Evolutionary conservation across 1,140 invertebrate species (phyloP).

Genomic region (Popillia japonica): DNA sequence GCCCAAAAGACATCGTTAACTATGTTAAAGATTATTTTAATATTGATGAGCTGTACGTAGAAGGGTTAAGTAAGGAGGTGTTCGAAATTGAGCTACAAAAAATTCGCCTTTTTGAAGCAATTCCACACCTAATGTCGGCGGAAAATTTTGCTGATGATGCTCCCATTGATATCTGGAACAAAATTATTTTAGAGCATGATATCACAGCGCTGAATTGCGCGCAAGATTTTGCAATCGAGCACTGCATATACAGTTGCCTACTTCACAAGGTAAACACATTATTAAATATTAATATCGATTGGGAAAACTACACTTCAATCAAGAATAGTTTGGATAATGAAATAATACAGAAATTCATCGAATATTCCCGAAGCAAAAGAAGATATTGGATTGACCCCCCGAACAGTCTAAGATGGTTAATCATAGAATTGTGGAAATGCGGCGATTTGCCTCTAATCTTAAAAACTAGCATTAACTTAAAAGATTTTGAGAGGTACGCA

Average conservation of each 20-base stretch:
- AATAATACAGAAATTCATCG: neutral
- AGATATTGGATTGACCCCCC: neutral
- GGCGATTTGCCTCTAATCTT: neutral
- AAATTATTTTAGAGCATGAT: neutral
- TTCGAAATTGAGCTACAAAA: neutral
- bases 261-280: neutral
- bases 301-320: neutral
- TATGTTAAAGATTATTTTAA: slow-evolving; percentile 9
- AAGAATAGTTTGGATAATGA: neutral
- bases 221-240: neutral
- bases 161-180: neutral
- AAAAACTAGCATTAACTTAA: neutral
- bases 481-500: neutral
- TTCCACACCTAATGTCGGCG: neutral
- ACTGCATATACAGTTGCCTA: neutral
- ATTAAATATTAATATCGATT: neutral
- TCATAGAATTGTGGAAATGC: too few relatives aligned
- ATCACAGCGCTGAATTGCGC: neutral
- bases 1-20: neutral
- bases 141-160: neutral
- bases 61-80: neutral
- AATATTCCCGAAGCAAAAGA: neutral
- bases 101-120: neutral
- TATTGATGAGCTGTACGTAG: neutral
- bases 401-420: neutral